Percentiles rank a stretch among this genome's conserved stretches.
These are phyloP conservation scores for Magallana angulata DNA, from an alignment of 1,140 invertebrate genomes.

Conservation along the genomic window DNA sequence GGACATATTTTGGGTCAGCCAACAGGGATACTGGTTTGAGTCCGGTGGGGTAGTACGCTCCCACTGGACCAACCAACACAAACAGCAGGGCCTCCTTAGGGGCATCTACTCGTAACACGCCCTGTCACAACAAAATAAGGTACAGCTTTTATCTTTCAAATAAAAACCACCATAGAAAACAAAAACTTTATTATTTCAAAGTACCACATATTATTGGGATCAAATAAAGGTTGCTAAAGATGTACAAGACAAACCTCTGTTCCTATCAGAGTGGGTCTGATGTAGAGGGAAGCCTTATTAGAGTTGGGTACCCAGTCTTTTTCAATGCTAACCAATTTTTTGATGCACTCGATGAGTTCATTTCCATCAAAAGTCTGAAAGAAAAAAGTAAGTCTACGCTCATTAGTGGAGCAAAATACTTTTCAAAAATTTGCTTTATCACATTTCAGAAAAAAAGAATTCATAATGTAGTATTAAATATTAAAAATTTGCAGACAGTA, in stretches of 20 bases:
- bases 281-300: slow-evolving; percentile 90
- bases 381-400: slow-evolving; percentile 15
- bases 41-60: slow-evolving; percentile 90
- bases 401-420: no score
- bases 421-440: no score
- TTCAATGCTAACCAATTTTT: slow-evolving; percentile 93
- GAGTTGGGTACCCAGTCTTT: slow-evolving; percentile 98
- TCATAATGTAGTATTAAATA: not conserved
- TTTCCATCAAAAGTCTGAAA: slow-evolving; percentile 89
- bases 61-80: slow-evolving; percentile 95
- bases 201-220: no score
- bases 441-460: no score
- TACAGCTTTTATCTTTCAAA: no score
- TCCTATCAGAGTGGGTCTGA: slow-evolving; percentile 97
- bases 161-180: no score
- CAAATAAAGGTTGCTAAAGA: no score
- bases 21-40: slow-evolving; percentile 89
- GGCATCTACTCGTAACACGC: slow-evolving; percentile 92
- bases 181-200: no score
- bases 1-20: slow-evolving; percentile 89
- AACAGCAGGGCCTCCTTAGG: slow-evolving; percentile 93
- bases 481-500: not conserved
- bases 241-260: slow-evolving; percentile 87
- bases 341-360: slow-evolving; percentile 93
- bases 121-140: slow-evolving; percentile 81